Conservation (phyloP, 35 echinoderm and acorn worm species). For the Stichopus chloronotus region DNA sequence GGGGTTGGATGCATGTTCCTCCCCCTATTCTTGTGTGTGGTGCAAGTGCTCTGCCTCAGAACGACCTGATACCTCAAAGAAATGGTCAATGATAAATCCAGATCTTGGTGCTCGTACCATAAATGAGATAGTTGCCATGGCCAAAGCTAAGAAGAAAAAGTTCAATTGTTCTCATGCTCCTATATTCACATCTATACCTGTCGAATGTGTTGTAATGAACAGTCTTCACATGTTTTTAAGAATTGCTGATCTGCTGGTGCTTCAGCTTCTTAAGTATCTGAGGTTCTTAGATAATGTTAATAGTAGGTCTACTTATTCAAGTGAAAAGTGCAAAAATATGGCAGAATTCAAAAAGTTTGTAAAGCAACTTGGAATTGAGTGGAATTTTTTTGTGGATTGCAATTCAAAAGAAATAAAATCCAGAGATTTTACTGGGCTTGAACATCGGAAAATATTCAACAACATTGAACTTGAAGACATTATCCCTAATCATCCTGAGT, state of each 20-base stretch:
- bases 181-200: slow-evolving; percentile 20
- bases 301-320: slow-evolving; percentile 30
- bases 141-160: slow-evolving; percentile 20
- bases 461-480: slow-evolving; percentile 17
- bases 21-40: slow-evolving; percentile 36
- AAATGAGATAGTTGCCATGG: not conserved
- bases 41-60: slow-evolving; percentile 39
- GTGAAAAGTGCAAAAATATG: slow-evolving; percentile 45
- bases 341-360: slow-evolving; percentile 6
- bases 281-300: slow-evolving; percentile 29
- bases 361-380: slow-evolving; percentile 39
- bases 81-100: slow-evolving; percentile 32
- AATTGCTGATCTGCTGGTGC: slow-evolving; percentile 31
- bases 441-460: not conserved
- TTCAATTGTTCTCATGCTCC: slow-evolving; percentile 36
- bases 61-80: slow-evolving; percentile 28
- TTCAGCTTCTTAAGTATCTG: slow-evolving; percentile 33
- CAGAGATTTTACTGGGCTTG: slow-evolving; percentile 40
- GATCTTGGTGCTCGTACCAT: slow-evolving; percentile 20
- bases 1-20: slow-evolving; percentile 11
- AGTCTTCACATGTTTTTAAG: slow-evolving; percentile 35
- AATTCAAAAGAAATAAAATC: slow-evolving; percentile 26
- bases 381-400: slow-evolving; percentile 34
- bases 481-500: slow-evolving; percentile 30
- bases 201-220: slow-evolving; percentile 26